These are phyloP conservation scores for Dolomedes plantarius DNA, from an alignment of 2,888 invertebrate genomes.

Conservation along the genomic window DNA sequence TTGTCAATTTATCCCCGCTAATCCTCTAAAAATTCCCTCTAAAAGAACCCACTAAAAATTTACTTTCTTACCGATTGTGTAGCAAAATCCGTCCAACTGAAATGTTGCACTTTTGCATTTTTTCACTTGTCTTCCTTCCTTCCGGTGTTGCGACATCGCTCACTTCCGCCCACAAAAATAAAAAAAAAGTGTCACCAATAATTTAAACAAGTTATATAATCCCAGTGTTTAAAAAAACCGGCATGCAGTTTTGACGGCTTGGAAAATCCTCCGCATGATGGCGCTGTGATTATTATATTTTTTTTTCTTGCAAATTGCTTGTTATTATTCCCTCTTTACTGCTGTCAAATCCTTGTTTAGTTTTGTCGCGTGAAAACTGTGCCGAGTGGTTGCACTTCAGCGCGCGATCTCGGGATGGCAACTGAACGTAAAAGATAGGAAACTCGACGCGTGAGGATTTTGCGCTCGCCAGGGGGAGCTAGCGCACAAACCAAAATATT, in stretches of 20 bases:
- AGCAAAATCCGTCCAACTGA: slow-evolving; percentile 89
- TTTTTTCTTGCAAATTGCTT: not conserved
- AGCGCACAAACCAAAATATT: not conserved
- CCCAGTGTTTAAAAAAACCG: slow-evolving; percentile 10
- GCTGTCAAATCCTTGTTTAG: not conserved
- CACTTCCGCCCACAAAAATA: slow-evolving; percentile 11
- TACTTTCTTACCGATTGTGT: slow-evolving; percentile 86
- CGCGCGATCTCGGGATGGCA: slow-evolving; percentile 28
- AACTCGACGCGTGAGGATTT: slow-evolving; percentile 44
- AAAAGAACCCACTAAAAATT: too few relatives aligned
- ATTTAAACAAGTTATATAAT: slow-evolving; percentile 7
- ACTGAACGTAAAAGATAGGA: slow-evolving; percentile 43
- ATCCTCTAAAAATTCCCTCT: too few relatives aligned
- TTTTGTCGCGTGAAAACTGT: not conserved
- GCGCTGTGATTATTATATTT: slow-evolving; percentile 16
- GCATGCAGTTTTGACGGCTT: not conserved
- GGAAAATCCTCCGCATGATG: slow-evolving; percentile 49
- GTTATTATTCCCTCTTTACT: slow-evolving; percentile 7
- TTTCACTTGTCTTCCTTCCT: slow-evolving; percentile 74
- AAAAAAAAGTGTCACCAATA: not conserved
- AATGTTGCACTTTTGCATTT: slow-evolving; percentile 90
- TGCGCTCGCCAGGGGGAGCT: slow-evolving; percentile 43
- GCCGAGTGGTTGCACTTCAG: not conserved
- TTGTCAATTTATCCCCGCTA: too few relatives aligned
- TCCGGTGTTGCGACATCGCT: slow-evolving; percentile 66